A percentile compares a stretch with the other conserved stretches of the same genome.
These are phyloP conservation scores for Cephalopterus ornatus DNA, from an alignment of 2,113 vertebrate genomes.

Conservation along the genomic window DNA sequence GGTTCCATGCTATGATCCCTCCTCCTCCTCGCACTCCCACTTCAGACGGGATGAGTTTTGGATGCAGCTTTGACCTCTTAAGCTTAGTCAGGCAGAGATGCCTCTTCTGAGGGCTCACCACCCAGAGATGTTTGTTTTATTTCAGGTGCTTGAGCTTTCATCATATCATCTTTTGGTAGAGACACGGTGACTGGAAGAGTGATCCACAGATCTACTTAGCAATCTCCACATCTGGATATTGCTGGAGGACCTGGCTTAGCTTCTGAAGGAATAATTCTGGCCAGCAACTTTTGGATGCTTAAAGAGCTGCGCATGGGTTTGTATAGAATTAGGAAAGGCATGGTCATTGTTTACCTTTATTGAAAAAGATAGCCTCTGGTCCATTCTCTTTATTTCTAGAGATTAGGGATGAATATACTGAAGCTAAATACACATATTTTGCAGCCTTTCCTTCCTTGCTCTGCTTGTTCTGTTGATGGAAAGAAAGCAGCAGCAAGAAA, in stretches of 20 bases:
- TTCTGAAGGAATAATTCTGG: background rate
- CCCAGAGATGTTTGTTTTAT: background rate
- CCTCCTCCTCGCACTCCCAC: background rate
- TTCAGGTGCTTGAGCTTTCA: background rate
- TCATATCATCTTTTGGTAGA: background rate
- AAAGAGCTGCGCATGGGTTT: background rate
- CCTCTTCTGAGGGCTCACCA: background rate
- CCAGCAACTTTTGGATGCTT: background rate
- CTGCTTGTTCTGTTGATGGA: background rate
- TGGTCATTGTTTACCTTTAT: background rate
- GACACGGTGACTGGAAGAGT: background rate
- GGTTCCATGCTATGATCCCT: background rate
- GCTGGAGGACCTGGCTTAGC: background rate
- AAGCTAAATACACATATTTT: conserved; percentile 1
- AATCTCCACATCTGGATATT: background rate
- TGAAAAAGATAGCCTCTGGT: background rate
- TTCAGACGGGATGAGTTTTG: background rate
- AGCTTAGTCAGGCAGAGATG: background rate
- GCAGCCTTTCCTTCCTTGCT: background rate
- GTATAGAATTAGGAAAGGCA: background rate
- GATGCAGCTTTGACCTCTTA: background rate
- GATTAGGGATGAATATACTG: background rate
- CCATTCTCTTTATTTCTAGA: background rate
- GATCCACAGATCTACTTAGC: background rate
- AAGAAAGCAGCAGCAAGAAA: background rate